phyloP scores from a whole-genome alignment of 2,888 invertebrate genomes.

The Masnerella sp. region DNA sequence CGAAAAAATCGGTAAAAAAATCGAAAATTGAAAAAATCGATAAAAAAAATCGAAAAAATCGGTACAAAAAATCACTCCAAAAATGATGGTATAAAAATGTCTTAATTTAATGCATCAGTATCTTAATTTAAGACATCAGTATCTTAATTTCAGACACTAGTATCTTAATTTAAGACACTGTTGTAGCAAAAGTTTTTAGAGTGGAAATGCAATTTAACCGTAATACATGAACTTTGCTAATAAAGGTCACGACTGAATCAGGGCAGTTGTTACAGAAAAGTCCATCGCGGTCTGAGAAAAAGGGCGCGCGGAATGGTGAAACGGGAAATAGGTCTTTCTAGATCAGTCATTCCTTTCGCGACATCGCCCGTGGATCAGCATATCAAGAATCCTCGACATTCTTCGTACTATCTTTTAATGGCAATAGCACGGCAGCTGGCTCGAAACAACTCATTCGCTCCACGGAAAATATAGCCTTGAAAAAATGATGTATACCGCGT shows the following conservation, averaged over 20 bases:
- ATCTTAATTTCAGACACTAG: no score
- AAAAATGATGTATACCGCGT: constrained; percentile 42
- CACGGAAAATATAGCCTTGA: constrained; percentile 53
- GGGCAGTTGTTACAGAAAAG: constrained; percentile 12
- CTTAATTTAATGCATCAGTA: no score
- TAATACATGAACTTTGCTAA: constrained; percentile 16
- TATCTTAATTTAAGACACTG: no score
- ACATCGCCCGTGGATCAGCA: constrained; percentile 43
- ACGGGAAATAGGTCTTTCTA: constrained; percentile 53
- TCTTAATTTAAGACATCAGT: no score
- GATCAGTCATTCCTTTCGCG: constrained; percentile 54
- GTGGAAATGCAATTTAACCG: no score
- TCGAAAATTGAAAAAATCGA: no score
- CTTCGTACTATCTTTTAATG: constrained; percentile 54
- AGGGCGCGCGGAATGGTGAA: constrained; percentile 25
- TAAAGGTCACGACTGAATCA: constrained; percentile 18
- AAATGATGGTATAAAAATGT: no score
- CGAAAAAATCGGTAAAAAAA: no score
- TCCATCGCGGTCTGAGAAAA: constrained; percentile 23
- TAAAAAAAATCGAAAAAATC: no score
- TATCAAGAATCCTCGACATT: constrained; percentile 52
- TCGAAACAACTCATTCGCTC: constrained; percentile 24
- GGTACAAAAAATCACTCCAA: no score
- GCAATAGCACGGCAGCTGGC: constrained; percentile 40
- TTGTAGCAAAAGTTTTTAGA: no score